Conservation (phyloP, 2,797 vertebrate species). For the Molothrus ater region DNA sequence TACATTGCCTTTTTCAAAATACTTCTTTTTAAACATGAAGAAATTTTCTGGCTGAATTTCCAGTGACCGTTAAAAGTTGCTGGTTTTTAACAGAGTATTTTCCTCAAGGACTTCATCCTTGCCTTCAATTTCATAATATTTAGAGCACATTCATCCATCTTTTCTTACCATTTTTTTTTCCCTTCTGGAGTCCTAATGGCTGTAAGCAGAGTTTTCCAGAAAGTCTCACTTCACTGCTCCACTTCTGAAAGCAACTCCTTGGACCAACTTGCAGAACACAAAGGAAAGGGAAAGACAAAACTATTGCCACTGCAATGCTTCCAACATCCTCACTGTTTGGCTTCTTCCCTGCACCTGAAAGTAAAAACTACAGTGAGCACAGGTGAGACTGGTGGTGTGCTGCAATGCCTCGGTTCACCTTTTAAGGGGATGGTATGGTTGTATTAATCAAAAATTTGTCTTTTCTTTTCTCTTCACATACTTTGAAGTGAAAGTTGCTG, state of each 20-base stretch:
- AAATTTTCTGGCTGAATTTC: not conserved
- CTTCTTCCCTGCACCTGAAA: not conserved
- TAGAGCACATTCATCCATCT: not conserved
- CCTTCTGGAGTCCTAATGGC: not conserved
- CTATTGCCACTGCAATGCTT: not conserved
- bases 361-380: not conserved
- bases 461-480: not conserved
- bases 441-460: not conserved
- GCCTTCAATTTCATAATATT: not conserved
- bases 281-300: not conserved
- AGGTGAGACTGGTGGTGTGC: not conserved
- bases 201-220: constrained; percentile 5
- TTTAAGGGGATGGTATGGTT: rapidly evolving
- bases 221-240: constrained; percentile 10
- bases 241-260: not conserved
- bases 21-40: not conserved
- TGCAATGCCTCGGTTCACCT: not conserved
- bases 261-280: not conserved
- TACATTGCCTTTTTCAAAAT: not conserved
- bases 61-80: not conserved
- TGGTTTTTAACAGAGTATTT: not conserved
- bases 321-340: not conserved
- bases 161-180: not conserved
- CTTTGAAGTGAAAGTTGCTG: not conserved
- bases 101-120: not conserved